Base-by-base conservation (phyloP, 2,888 invertebrate genomes). In the Hecatera dysodea region DNA sequence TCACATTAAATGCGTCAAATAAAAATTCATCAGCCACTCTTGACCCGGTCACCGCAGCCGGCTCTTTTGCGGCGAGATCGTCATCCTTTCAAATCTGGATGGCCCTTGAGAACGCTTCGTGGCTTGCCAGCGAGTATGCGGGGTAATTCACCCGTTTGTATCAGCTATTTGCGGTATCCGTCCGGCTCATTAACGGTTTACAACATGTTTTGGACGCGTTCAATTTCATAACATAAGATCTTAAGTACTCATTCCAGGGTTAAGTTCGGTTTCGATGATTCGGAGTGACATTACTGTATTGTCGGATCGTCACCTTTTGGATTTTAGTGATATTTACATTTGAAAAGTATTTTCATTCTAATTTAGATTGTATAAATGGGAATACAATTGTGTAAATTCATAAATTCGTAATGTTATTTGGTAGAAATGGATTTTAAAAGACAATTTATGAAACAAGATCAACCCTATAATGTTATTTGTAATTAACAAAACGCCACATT, bases 61-160 rank as follows among this genome's bases (percentile, higher is more conserved):
- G 84, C 84, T 87, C 87, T 88, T 89, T 90, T 89, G 90, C 84
- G 89, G 89, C 67, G 70, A 85, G 83, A 86, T 88, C 85, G 87
- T 86, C 88, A 86, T 90, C 91, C 91, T 90, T 91, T 90, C 89
- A 89, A 87, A 88, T 87, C 86, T 86, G 76, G 88, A 92, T 90
- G 88, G 84, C 87, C 82, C 90, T 91, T 75, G 83, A 91, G 83
- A 88, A 84, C 84, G 80, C 87, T 87, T 86, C 87, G 90, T 78
- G 91, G 90, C 86, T 88, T 80, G 79, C 88, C 88, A 73, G 83
- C 78, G 84, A 88, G 86, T 89, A 89, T 90, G 90, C 90, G 89
- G 90, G 89, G 82, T 86, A 86, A 89, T 90, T 87, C 88, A 85
- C 82, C 81, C 83, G 82, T 85, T 87, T 87, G 87, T 88, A 89